Conservation (phyloP, 2,888 invertebrate genomes). For the Ramazzottius varieornatus region DNA sequence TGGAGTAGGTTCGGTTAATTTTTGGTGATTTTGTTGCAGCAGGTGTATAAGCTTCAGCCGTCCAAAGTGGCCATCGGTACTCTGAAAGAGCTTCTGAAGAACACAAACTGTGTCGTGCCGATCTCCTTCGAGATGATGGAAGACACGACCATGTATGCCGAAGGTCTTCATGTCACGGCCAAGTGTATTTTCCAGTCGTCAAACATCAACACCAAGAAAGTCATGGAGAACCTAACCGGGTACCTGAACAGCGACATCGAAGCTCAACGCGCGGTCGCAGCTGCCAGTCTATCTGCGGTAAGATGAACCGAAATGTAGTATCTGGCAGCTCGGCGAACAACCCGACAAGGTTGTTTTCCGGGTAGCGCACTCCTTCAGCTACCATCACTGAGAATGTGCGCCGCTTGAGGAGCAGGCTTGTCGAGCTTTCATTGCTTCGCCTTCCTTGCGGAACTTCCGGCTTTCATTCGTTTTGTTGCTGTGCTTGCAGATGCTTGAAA, state of each 20-base stretch:
- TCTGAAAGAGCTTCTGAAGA: background rate
- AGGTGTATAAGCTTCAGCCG: too few species aligned
- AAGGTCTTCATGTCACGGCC: background rate
- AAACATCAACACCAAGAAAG: background rate
- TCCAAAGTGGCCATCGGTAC: background rate
- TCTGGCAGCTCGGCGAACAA: too few species aligned
- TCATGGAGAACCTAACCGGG: background rate
- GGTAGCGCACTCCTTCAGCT: too few species aligned
- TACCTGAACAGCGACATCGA: background rate
- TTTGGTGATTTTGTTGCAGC: too few species aligned
- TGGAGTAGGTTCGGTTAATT: too few species aligned
- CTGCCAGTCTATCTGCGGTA: background rate
- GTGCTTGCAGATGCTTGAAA: background rate
- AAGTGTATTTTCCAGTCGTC: background rate
- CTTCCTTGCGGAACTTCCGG: too few species aligned
- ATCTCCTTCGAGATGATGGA: constrained; percentile 1
- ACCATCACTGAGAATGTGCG: too few species aligned
- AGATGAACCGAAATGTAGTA: too few species aligned
- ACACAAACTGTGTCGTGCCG: background rate
- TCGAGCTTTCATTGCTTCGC: too few species aligned
- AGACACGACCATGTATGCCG: background rate
- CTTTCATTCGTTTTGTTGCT: too few species aligned
- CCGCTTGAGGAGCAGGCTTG: too few species aligned
- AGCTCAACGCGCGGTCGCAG: background rate
- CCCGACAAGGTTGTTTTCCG: too few species aligned